Base-by-base conservation (phyloP, 2,888 invertebrate species). In the Anthoptus insignis region DNA sequence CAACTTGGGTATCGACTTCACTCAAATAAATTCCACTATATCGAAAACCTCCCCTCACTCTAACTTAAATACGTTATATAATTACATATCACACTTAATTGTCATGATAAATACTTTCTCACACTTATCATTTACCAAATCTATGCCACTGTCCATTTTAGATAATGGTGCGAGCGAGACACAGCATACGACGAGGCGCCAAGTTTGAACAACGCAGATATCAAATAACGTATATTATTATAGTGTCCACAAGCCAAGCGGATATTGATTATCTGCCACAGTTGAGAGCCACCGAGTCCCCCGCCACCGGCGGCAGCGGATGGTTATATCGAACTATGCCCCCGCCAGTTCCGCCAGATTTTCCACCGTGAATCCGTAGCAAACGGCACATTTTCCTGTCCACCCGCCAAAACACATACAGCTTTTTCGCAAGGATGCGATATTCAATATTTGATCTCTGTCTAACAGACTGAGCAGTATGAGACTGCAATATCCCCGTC, bases 251-350 rank as follows among this genome's bases (percentile, higher is more conserved):
- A 91, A 93, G 93, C 93, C 93, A 92, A 93, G 93, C 93, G 93
- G 93, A 93, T 93, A 93, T 93, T 93, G 93, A 93, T 93, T 94
- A 93, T 93, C 93, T 93, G 93, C 93, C 93, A 93, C 91, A 93
- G 93, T 91, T 90, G 92, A 92, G 91, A 93, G 91, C 90, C 89
- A 86, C 88, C 87, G 82, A 85, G 81, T 81, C 85, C 89, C 88
- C 84, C 83, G 79, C 84, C 79, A 56, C 63, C 81, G 76, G 78
- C 73, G 72, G 76, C 73, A 68, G 71, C 73, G 72, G 66, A 73
- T 72, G 68, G 70, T 74, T 71, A 78, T 76, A 76, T 81, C 74
- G 85, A 80, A 85, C 77, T 85, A 89, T 81, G 82, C 77, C 54
- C 67, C 27, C 65, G 32, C 47, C 19, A 45, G 39, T 57, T 53